Conservation (phyloP, 2,888 invertebrate species). For the Tenodera sinensis region DNA sequence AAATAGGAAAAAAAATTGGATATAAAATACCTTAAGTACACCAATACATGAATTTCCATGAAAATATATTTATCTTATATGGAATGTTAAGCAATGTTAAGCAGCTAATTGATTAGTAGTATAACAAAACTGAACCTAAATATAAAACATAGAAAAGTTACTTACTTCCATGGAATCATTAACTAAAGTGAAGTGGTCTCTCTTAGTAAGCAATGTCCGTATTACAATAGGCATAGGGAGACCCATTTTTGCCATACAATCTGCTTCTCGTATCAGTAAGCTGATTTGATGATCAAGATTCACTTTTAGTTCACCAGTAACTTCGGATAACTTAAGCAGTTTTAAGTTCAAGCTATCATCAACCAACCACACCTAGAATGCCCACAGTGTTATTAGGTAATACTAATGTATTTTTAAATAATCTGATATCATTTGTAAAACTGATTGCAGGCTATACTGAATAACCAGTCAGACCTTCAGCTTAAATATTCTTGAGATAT, state of each 20-base stretch:
- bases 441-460: too few relatives aligned
- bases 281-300: constrained; percentile 74
- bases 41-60: too few relatives aligned
- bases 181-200: constrained; percentile 70
- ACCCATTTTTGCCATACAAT: constrained; percentile 77
- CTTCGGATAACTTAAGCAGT: constrained; percentile 57
- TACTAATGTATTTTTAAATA: background rate
- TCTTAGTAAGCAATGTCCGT: constrained; percentile 70
- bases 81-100: background rate
- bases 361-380: constrained; percentile 57
- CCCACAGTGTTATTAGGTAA: background rate
- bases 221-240: constrained; percentile 79
- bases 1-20: constrained; percentile 28
- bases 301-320: constrained; percentile 64
- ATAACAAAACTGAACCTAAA: background rate
- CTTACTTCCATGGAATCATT: constrained; percentile 71
- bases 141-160: background rate
- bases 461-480: too few relatives aligned
- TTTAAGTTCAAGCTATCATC: constrained; percentile 61
- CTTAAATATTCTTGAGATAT: too few relatives aligned
- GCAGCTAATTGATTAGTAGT: background rate
- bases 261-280: constrained; percentile 76
- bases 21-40: too few relatives aligned
- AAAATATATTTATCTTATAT: too few relatives aligned
- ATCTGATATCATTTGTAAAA: too few relatives aligned